Conservation (phyloP, 2,888 invertebrate species). For the Callyntrura guangdongensis region DNA sequence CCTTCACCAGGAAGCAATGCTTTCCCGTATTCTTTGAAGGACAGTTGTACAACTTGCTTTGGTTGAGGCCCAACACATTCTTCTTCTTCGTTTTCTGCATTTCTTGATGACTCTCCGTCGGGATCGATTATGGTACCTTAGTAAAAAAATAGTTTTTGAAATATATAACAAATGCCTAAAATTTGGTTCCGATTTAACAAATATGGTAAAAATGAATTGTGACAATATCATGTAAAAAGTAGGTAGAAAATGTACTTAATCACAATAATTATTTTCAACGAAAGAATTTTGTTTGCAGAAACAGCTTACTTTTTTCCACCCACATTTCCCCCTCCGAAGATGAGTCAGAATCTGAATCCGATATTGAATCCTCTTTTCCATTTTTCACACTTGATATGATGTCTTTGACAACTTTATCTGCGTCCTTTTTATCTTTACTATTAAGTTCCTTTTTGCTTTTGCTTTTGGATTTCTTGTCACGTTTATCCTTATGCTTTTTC, state of each 20-base stretch:
- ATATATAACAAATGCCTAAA: too few relatives aligned
- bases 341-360: constrained; percentile 63
- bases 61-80: constrained; percentile 89
- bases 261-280: too few relatives aligned
- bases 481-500: constrained; percentile 57
- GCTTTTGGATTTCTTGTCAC: constrained; percentile 52
- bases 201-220: background rate
- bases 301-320: constrained; percentile 82
- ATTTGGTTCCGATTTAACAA: background rate
- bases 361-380: constrained; percentile 33
- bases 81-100: constrained; percentile 86
- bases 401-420: constrained; percentile 79
- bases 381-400: constrained; percentile 73
- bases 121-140: constrained; percentile 57
- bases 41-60: constrained; percentile 90
- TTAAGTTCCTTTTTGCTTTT: constrained; percentile 57
- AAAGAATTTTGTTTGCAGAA: background rate
- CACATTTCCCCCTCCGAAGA: constrained; percentile 79
- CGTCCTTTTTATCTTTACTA: constrained; percentile 75
- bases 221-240: too few relatives aligned
- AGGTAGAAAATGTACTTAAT: too few relatives aligned
- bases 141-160: background rate
- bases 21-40: constrained; percentile 94
- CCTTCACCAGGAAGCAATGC: constrained; percentile 99
- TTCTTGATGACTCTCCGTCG: constrained; percentile 47